Base-by-base conservation (phyloP, 2,888 invertebrate species). In the Lycia hirtaria region DNA sequence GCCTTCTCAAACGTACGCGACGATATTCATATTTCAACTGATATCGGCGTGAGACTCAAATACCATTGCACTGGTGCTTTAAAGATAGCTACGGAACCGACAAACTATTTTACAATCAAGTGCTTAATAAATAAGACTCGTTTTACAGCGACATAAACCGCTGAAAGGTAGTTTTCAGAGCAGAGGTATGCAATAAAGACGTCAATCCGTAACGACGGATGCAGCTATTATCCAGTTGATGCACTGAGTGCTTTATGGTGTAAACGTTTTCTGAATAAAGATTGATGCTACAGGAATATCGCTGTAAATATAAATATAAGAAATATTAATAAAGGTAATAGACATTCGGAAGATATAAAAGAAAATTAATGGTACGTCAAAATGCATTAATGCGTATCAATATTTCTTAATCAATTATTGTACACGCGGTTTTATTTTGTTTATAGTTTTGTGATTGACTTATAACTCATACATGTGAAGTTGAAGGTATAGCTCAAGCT, bases 131-230 rank as follows among this genome's bases (percentile, higher is more conserved):
- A 40, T 61, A 38, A 17, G 43, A 48, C 19, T 52, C 32, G 44
- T 49, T 32, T 53, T 53, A 9, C 48, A 4, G 10, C 15, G 37
- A 12, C 24, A 35, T 28, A 7, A 49, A 44, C 56, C 59, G 65
- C 53, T 69, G 66, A 72, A 72, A 73, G 69, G 43, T 45, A 68
- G 69, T 72, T 62, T 66, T 64, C 61, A 57, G 65, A 66, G 72
- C 71, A 78, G 76, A 78, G 80, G 78, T 79, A 79, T 81, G 82
- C 82, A 79, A 79, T 84, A 82, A 81, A 83, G 80, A 78, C 79
- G 78, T 83, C 84, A 83, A 81, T 81, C 79, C 69, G 71, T 80
- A 80, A 77, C 76, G 79, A 78, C 78, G 76, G 76, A 80, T 83
- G 83, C 81, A 75, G 78, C 80, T 73, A 82, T 83, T 82, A 82